Evolutionary conservation across 2,888 invertebrate species (phyloP).

Genomic region (Encarsia formosa): DNA sequence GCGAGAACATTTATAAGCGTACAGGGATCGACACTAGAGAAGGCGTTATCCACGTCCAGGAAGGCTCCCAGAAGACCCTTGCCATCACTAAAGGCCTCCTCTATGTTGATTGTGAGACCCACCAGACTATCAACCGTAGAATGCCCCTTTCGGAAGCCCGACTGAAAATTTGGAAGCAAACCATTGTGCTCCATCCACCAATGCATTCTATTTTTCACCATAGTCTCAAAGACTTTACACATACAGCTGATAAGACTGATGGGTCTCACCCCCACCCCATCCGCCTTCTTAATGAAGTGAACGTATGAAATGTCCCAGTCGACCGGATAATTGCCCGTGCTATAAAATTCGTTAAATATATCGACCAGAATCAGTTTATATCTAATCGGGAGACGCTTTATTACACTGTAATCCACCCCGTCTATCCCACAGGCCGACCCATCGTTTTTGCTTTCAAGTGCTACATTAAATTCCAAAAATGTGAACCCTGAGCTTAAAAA

Average conservation of each 20-base stretch:
- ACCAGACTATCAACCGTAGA: too few relatives aligned
- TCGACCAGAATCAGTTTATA: constrained; percentile 2
- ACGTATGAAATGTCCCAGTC: background rate
- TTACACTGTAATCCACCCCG: constrained; percentile 2
- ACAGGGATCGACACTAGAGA: too few relatives aligned
- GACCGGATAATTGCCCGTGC: background rate
- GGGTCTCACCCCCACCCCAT: background rate
- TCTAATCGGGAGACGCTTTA: background rate
- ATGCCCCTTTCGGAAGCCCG: too few relatives aligned
- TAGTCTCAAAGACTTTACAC: background rate
- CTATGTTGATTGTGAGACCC: too few relatives aligned
- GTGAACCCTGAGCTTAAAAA: background rate
- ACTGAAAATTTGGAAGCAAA: too few relatives aligned
- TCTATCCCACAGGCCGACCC: constrained; percentile 1
- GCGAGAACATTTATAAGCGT: too few relatives aligned
- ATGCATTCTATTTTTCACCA: background rate
- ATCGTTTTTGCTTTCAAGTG: background rate
- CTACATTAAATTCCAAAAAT: background rate
- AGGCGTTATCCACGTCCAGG: too few relatives aligned
- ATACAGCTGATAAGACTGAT: background rate
- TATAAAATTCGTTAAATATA: constrained; percentile 4
- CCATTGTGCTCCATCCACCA: too few relatives aligned
- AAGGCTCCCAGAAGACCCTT: too few relatives aligned
- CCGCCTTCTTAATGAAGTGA: constrained; percentile 1
- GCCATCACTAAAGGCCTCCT: too few relatives aligned